Base-by-base conservation (phyloP, 2,888 invertebrate species). In the Hypsopygia costalis region DNA sequence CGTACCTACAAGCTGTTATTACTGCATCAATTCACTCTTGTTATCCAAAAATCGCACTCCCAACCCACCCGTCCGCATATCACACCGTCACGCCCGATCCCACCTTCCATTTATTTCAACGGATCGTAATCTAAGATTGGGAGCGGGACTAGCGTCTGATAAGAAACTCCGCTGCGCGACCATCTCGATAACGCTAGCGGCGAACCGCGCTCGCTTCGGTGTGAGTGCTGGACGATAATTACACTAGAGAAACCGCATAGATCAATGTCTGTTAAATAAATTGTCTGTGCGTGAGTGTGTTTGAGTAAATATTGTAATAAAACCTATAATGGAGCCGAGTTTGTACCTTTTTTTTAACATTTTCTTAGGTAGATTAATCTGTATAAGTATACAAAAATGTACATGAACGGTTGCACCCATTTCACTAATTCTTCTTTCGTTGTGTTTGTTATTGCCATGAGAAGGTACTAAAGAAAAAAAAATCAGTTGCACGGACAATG, bases 71-170 rank as follows among this genome's bases (percentile, higher is more conserved):
- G 57, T 53, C 63, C 59, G 57, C 63, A 56, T 66, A 61, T 73
- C 69, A 70, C 69, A 68, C 73, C 70, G 77, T 72, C 69, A 69
- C 71, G 71, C 66, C 57, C 69, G 53, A 54, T 58, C 59, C 68
- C 64, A 64, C 67, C 65, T 65, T 64, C 73, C 76, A 75, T 74
- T 77, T 76, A 77, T 76, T 76, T 69, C 62, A 62, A 51, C 51
- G 67, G 71, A 72, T 71, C 63, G 55, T 67, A 62, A 75, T 76
- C 75, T 63, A 41, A 69, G 74, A 73, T 70, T 62, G 65, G 64
- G 65, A 64, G 63, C 59, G 59, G 52, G 57, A 62, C 60, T 58
- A 53, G 57, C 56, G 54, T 41, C 49, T 49, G 73, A 73, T 72
- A 73, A 69, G 62, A 43, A 62, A 54, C 62, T 62, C 59, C 58